Evolutionary conservation across 2,113 vertebrate genomes (phyloP), one percentile per base, ranked within the genome.

Genomic region (Camelus bactrianus): DNA sequence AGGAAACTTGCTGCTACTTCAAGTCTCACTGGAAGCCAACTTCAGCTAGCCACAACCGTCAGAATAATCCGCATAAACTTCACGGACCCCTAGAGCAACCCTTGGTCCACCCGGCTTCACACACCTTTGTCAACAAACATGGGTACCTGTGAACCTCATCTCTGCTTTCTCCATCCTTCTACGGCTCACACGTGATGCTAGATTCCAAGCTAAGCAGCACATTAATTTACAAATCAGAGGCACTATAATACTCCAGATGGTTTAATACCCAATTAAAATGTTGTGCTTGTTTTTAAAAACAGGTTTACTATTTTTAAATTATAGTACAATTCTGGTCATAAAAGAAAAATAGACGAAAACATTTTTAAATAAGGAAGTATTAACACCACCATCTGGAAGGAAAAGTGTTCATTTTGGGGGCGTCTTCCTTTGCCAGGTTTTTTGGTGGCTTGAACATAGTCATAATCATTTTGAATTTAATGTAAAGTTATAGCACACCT

Each of bases 351-450:
- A 30, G 19, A 76, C 22, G 4, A 77, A 91, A 42, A 42, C 38
- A 69, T 32, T 35, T 77, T 87, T 8, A 26, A 93, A 35, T 52
- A 72, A 79, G 12, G 30, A 60, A 38, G 35, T 81, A 62, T 87
- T 58, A 87, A 32, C 9, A 89, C 19, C 3, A 2, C 17, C n/a
- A 70, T 38, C 20, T 60, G 65, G 67, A 46, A 35, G 42, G 64
- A 26, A 85, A 56, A 7, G 32, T 46, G 10, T 46, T 60, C 82
- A 56, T 72, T 64, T 6, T 8, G 73, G 26, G 28, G 17, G 30
- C 11, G 16, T 93, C 73, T 76, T 95, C 84, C 67, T 90, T 93
- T 48, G 8, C 24, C 77, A 76, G n/a, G 52, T 42, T 72, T 81
- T 92, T 54, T 42, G 8, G 52, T 86, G 42, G 20, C 6, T 80